Base-by-base conservation (phyloP, 2,113 vertebrate genomes). In the Tragelaphus imberbis region DNA sequence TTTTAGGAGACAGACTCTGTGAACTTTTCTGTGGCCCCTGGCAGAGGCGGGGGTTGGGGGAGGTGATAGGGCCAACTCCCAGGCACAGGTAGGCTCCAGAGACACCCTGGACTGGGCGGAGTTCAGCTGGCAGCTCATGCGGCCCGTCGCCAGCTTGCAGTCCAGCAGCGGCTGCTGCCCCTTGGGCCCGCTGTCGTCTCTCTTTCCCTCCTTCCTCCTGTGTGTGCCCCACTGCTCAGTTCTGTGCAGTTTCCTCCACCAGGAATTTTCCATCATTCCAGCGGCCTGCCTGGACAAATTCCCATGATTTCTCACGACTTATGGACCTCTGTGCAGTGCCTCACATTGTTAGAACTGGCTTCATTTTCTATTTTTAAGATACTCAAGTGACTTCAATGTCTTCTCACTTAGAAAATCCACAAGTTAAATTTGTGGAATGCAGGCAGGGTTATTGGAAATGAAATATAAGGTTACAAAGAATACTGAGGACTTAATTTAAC, bases 371-470 rank as follows among this genome's bases (percentile, higher is more conserved):
- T 47, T 88, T 55, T 55, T 59, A 88, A 75, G 71, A 59, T 17
- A 84, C 49, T 79, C 56, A 47, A n/a, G 36, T 68, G 86, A 53
- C 71, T 90, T 53, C 47, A 28, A 53, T 80, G 65, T 95, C 44
- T 90, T 95, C 90, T 88, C 36, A 90, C 7, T 86, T 6, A 80
- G 27, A 87, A 86, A 36, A 82, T 36, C 86, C 53, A 61, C 17
- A 90, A 86, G 55, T 80, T 30, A 53, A 71, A 47, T 84, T 55
- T 55, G 36, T 36, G 21, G 23, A 65, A 80, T 47, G 23, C 58
- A 58, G 63, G 82, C 79, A 44, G 79, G 15, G 15, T 80, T 55
- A 63, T 9, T 85, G 19, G 58, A 92, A 92, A 91, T 84, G 36
- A 91, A 84, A 65, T 40, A 13, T 17, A 84, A 90, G 61, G 30